Conservation (phyloP, 1,140 invertebrate genomes). For the Vanessa atalanta region DNA sequence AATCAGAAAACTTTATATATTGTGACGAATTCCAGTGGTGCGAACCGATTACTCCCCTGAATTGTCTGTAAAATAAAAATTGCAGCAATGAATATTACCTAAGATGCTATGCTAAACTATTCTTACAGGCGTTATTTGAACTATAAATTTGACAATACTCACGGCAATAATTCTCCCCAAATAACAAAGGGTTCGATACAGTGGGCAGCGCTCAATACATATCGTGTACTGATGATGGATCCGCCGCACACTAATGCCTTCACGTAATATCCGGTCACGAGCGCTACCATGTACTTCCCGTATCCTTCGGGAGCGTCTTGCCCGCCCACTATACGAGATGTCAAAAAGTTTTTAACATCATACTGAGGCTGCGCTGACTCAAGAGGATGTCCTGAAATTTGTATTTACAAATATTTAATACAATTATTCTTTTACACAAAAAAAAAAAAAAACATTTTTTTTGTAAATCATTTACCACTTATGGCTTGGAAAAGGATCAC, state of each 20-base stretch:
- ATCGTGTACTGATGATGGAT: slow-evolving; percentile 40
- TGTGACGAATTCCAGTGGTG: slow-evolving; percentile 22
- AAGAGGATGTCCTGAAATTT: neutral
- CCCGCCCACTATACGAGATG: slow-evolving; percentile 57
- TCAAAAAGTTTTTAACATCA: slow-evolving; percentile 2
- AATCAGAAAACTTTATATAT: slow-evolving; percentile 9
- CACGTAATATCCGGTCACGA: slow-evolving; percentile 40
- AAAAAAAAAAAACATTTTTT: no score
- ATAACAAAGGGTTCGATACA: slow-evolving; percentile 47
- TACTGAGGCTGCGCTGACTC: neutral
- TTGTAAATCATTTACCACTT: neutral
- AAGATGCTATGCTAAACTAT: neutral
- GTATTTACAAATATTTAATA: neutral
- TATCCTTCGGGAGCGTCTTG: slow-evolving; percentile 44
- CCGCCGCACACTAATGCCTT: slow-evolving; percentile 50
- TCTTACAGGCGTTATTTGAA: neutral
- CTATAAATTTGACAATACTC: slow-evolving; percentile 28
- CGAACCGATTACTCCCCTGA: slow-evolving; percentile 18
- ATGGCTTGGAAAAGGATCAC: neutral
- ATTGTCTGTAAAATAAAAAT: slow-evolving; percentile 9
- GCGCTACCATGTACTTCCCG: slow-evolving; percentile 52
- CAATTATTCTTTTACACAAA: neutral
- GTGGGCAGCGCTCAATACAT: slow-evolving; percentile 55
- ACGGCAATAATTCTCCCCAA: slow-evolving; percentile 43
- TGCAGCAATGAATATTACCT: neutral